Percentiles rank a stretch among this genome's conserved stretches.
Conservation (phyloP, 2,888 invertebrate species). For the Sinodicranocentrus sp. region DNA sequence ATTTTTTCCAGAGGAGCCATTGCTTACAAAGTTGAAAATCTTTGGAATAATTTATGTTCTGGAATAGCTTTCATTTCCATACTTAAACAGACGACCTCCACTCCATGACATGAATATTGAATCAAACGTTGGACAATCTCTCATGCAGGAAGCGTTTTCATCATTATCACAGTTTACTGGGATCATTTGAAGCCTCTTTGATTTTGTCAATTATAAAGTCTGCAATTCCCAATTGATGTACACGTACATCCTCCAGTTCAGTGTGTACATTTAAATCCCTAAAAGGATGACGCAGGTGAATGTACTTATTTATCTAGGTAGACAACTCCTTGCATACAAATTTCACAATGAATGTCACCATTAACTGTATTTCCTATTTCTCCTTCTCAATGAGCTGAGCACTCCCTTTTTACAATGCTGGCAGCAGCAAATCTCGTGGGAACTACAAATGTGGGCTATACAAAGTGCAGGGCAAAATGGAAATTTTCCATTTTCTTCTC, state of each 20-base stretch:
- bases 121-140: too few species aligned
- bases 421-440: constrained; percentile 22
- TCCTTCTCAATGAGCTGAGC: background rate
- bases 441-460: constrained; percentile 7
- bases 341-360: background rate
- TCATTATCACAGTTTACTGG: constrained; percentile 13
- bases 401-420: background rate
- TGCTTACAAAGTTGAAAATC: too few species aligned
- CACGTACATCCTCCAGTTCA: background rate
- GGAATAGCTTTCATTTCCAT: background rate
- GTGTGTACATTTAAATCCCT: background rate
- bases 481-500: background rate
- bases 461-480: background rate
- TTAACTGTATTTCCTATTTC: background rate
- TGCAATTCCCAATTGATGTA: background rate
- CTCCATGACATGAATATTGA: background rate
- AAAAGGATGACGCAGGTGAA: background rate
- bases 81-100: background rate
- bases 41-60: constrained; percentile 18
- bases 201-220: constrained; percentile 23
- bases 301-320: background rate
- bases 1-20: too few species aligned
- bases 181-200: constrained; percentile 16
- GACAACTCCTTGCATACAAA: background rate
- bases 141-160: too few species aligned